These are phyloP conservation scores for Lates calcarifer DNA, from an alignment of 2,113 vertebrate genomes.

Conservation along the genomic window DNA sequence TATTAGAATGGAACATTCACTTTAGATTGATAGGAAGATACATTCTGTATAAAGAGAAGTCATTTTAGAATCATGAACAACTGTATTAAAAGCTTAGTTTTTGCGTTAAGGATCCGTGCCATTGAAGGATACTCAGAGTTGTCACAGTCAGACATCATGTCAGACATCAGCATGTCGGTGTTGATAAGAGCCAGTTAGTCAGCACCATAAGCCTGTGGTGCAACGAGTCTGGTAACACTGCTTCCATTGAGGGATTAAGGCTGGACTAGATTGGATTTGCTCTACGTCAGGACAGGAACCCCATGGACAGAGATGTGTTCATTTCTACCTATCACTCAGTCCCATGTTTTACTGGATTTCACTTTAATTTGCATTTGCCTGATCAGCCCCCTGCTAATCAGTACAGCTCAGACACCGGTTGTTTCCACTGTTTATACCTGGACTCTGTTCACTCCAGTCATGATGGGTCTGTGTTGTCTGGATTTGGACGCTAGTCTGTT, in stretches of 20 bases:
- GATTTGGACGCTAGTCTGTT: constrained; percentile 13
- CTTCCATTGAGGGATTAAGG: constrained; percentile 62
- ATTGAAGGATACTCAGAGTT: background rate
- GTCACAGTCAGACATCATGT: constrained; percentile 12
- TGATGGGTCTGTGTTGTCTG: background rate
- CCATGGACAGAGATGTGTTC: background rate
- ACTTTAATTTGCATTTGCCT: background rate
- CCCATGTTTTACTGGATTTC: background rate
- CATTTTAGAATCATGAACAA: background rate
- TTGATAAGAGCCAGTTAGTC: constrained; percentile 45
- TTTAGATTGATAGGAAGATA: background rate
- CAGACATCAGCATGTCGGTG: background rate
- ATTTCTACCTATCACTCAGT: background rate
- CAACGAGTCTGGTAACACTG: constrained; percentile 17
- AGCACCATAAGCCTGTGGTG: constrained; percentile 3
- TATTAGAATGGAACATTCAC: constrained; percentile 12
- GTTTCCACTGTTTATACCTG: constrained; percentile 10
- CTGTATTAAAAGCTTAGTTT: constrained; percentile 8
- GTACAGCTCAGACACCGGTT: background rate
- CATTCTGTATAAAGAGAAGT: background rate
- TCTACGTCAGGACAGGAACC: constrained; percentile 49
- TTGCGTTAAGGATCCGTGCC: background rate
- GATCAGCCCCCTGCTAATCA: background rate
- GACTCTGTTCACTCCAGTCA: background rate
- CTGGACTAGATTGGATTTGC: constrained; percentile 63